Percentiles rank a stretch among this genome's conserved stretches.
Conservation (phyloP, 2,888 invertebrate genomes). For the Melieria picta region DNA sequence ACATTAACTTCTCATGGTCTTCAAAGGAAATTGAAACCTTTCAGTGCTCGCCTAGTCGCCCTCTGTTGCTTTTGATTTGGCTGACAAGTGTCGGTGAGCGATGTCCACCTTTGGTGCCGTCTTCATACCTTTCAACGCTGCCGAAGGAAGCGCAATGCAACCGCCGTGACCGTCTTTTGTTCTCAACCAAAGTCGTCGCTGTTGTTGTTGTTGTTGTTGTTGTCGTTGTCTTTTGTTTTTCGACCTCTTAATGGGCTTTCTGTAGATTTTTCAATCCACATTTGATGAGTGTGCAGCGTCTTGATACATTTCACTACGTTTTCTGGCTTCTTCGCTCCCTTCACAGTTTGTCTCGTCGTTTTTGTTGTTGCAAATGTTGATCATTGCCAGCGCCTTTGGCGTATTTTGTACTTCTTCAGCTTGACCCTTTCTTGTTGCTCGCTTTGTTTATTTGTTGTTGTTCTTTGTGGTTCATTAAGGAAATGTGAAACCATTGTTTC, state of each 20-base stretch:
- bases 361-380: no score
- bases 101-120: no score
- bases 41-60: no score
- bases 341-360: slow-evolving; percentile 15
- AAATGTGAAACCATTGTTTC: slow-evolving; percentile 34
- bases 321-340: slow-evolving; percentile 12
- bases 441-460: slow-evolving; percentile 27
- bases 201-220: slow-evolving; percentile 55
- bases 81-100: no score
- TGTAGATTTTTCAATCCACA: slow-evolving; percentile 13
- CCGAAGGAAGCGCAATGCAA: background rate
- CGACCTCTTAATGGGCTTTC: background rate
- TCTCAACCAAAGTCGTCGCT: slow-evolving; percentile 20
- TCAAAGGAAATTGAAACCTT: background rate
- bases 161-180: slow-evolving; percentile 8
- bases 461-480: slow-evolving; percentile 43
- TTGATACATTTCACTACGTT: slow-evolving; percentile 1
- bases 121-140: no score
- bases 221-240: slow-evolving; percentile 11
- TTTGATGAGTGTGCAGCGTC: slow-evolving; percentile 18
- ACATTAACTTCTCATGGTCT: background rate
- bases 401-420: no score
- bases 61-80: no score
- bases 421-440: slow-evolving; percentile 24
- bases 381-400: no score